These are phyloP conservation scores for Melipona quadrifasciata DNA, from an alignment of 1,140 invertebrate genomes.

Conservation along the genomic window DNA sequence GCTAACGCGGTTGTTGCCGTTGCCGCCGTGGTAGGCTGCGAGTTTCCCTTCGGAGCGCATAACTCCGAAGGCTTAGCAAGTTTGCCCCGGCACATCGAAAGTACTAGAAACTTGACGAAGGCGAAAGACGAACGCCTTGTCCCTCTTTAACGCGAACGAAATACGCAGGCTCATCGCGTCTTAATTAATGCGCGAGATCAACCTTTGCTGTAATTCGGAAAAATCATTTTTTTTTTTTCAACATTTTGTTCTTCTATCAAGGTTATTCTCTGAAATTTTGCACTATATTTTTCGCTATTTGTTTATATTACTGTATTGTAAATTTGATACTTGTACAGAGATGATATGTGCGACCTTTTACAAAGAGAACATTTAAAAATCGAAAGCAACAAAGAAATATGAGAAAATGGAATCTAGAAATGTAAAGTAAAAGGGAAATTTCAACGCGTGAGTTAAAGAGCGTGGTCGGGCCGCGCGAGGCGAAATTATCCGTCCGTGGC, in stretches of 20 bases:
- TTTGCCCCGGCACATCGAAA: slow-evolving; percentile 55
- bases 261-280: too few species aligned
- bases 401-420: too few species aligned
- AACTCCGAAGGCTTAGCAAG: slow-evolving; percentile 69
- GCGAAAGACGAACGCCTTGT: slow-evolving; percentile 35
- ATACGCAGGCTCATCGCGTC: slow-evolving; percentile 42
- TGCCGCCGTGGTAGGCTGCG: slow-evolving; percentile 36
- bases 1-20: slow-evolving; percentile 51
- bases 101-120: slow-evolving; percentile 52
- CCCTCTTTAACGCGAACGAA: slow-evolving; percentile 54
- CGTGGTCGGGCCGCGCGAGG: slow-evolving; percentile 18
- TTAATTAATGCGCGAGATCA: slow-evolving; percentile 65
- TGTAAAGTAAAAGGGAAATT: background rate
- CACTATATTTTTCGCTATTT: too few species aligned
- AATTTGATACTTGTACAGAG: too few species aligned
- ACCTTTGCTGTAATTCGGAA: background rate
- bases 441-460: background rate
- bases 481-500: slow-evolving; percentile 49
- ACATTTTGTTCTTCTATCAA: too few species aligned
- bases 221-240: too few species aligned
- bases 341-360: too few species aligned
- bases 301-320: too few species aligned
- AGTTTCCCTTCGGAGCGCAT: slow-evolving; percentile 65
- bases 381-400: too few species aligned
- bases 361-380: too few species aligned